These are phyloP conservation scores for Caenorhabditis angaria DNA, from an alignment of 2,888 invertebrate genomes.

Conservation along the genomic window DNA sequence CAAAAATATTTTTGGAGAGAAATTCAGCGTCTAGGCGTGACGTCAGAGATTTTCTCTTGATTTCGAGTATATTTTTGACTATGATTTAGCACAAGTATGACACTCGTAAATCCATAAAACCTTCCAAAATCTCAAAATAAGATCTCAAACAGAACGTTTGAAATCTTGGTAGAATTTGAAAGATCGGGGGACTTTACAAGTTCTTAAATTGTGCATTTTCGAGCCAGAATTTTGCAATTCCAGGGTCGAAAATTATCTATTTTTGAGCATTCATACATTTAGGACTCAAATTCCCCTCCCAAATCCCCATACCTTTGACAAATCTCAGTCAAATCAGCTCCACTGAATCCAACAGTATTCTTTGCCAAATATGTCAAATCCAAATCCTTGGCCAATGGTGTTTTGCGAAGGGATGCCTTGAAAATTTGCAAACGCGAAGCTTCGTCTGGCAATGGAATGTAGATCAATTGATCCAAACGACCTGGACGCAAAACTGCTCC, in stretches of 20 bases:
- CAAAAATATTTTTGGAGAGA: constrained; percentile 5
- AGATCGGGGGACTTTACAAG: constrained; percentile 27
- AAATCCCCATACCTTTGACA: constrained; percentile 88
- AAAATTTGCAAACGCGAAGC: constrained; percentile 95
- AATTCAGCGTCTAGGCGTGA: constrained; percentile 15
- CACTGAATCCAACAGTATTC: constrained; percentile 91
- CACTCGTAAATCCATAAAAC: constrained; percentile 26
- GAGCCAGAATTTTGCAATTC: neutral
- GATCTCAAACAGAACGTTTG: constrained; percentile 21
- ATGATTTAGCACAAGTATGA: constrained; percentile 25
- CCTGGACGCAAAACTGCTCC: constrained; percentile 98
- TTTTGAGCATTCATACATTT: too few relatives aligned
- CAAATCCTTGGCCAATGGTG: constrained; percentile 79
- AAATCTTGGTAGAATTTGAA: neutral
- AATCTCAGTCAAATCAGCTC: constrained; percentile 98
- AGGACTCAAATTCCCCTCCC: too few relatives aligned
- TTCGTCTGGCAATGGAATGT: constrained; percentile 99
- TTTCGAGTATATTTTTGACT: neutral
- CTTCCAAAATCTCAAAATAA: neutral
- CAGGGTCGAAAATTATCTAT: too few relatives aligned
- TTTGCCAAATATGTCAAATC: constrained; percentile 81
- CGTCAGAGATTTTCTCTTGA: constrained; percentile 3
- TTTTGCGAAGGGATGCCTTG: constrained; percentile 78
- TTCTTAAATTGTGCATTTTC: constrained; percentile 30
- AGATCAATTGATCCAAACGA: constrained; percentile 97